These are phyloP conservation scores for Machimus rusticus DNA, from an alignment of 2,888 invertebrate genomes.

Conservation along the genomic window DNA sequence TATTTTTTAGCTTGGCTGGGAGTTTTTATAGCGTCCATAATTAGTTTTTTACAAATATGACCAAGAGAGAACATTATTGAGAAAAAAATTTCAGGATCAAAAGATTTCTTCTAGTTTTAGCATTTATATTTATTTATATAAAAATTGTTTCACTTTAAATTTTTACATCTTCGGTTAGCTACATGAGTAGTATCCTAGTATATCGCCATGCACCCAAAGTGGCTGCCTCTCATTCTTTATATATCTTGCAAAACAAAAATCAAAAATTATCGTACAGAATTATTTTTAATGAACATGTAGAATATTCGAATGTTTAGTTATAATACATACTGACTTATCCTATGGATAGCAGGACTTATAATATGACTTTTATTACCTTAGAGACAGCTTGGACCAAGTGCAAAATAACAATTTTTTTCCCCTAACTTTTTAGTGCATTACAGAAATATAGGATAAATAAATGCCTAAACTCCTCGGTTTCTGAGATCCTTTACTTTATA, in stretches of 20 bases:
- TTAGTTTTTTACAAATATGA: no score
- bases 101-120: not conserved
- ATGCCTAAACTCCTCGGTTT: slow-evolving; percentile 79
- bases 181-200: not conserved
- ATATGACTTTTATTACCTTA: not conserved
- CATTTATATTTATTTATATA: not conserved
- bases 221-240: not conserved
- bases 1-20: no score
- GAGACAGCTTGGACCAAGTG: not conserved
- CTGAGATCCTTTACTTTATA: slow-evolving; percentile 96
- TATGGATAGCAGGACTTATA: not conserved
- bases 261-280: not conserved
- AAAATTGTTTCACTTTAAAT: not conserved
- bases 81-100: not conserved
- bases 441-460: not conserved
- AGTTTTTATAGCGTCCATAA: no score
- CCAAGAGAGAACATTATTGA: no score
- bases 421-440: not conserved
- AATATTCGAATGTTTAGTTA: not conserved
- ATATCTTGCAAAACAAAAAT: not conserved
- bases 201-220: not conserved
- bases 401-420: not conserved
- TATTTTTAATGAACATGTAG: not conserved
- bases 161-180: not conserved
- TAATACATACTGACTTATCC: not conserved